Conservation (phyloP, 1,140 invertebrate genomes). For the Lucilia sericata region DNA sequence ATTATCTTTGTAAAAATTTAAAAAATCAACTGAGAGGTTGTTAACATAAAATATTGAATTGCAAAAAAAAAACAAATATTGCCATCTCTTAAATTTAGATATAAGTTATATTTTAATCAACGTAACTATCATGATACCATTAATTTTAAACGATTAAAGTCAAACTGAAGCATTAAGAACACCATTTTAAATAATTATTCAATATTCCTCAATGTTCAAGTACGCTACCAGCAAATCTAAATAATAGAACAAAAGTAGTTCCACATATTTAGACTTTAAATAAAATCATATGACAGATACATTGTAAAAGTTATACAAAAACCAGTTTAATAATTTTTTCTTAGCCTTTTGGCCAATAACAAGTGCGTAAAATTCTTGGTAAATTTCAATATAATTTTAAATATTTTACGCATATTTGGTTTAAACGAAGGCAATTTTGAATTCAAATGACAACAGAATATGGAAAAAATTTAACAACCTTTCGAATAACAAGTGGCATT, state of each 20-base stretch:
- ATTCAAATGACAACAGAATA: background rate
- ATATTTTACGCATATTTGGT: too few species aligned
- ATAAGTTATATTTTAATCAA: too few species aligned
- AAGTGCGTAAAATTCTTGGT: background rate
- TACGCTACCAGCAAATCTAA: background rate
- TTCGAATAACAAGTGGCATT: background rate
- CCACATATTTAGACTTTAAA: background rate
- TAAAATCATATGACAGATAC: background rate
- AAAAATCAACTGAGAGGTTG: too few species aligned
- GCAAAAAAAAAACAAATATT: too few species aligned
- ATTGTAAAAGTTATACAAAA: background rate
- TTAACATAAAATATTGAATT: too few species aligned
- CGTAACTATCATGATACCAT: too few species aligned
- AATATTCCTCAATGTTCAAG: background rate
- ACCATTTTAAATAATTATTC: too few species aligned
- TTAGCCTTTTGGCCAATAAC: background rate
- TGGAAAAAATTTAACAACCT: background rate
- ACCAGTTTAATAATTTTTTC: background rate
- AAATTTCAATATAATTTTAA: background rate
- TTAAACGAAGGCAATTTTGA: background rate
- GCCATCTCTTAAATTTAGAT: too few species aligned
- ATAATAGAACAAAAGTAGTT: background rate
- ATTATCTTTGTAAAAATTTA: slow-evolving; percentile 4
- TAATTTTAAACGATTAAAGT: too few species aligned
- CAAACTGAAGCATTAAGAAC: too few species aligned